Evolutionary conservation across 2,113 vertebrate genomes (phyloP).

Genomic region (Platysternon megacephalum): DNA sequence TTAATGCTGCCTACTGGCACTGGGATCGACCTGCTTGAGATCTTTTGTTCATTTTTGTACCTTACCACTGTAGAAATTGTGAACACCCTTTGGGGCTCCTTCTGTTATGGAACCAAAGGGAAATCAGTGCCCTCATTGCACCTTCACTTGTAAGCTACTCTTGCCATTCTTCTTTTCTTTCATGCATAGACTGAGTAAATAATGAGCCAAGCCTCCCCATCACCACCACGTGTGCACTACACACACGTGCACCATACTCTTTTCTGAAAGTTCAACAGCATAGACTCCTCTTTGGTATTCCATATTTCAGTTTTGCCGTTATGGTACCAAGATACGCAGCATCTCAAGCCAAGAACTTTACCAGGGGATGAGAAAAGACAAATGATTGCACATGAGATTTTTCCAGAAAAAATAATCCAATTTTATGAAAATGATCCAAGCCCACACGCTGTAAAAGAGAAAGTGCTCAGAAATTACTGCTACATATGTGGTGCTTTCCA

Average conservation of each 20-base stretch:
- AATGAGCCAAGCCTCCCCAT: neutral
- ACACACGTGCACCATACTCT: neutral
- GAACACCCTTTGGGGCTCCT: neutral
- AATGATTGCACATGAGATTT: neutral
- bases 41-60: neutral
- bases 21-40: neutral
- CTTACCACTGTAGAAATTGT: neutral
- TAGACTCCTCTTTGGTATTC: slow-evolving; percentile 27
- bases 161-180: neutral
- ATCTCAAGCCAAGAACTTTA: neutral
- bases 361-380: neutral
- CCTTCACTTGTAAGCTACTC: neutral
- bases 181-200: neutral
- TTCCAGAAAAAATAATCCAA: neutral
- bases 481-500: neutral
- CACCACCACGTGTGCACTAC: neutral
- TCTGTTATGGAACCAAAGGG: neutral
- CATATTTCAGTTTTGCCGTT: neutral
- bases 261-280: slow-evolving; percentile 34
- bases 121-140: neutral
- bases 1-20: neutral
- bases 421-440: slow-evolving; percentile 1
- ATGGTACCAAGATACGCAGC: neutral
- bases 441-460: neutral
- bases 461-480: accelerated